Evolutionary conservation across 2,797 vertebrate genomes (phyloP), one percentile per base, ranked within the genome.

Genomic region (Petrocephalus sullivani): DNA sequence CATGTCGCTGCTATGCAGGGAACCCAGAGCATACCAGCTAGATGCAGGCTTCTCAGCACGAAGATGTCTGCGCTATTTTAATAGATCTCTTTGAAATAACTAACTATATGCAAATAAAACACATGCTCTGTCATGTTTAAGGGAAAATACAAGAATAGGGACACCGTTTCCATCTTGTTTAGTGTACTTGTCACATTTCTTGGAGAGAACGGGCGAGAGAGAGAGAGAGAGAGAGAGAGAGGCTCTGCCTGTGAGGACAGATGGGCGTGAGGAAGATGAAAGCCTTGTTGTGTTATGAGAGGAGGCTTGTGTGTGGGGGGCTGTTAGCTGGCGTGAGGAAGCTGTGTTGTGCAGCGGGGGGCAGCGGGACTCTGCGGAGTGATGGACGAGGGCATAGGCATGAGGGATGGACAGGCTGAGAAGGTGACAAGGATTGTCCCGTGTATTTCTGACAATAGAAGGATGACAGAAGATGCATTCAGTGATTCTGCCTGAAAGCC

Each of bases 401-500:
- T 41, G 37, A 41, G 37, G 3, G 37, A 41, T 12, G 23, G 87
- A 78, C 12, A 37, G 7, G 58, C 61, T 10, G 19, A 28, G 58
- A 78, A 12, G 0, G 9, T 23, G 71, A 81, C 23, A 33, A 46
- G 41, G 67, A 78, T 75, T 87, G 49, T 64, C 37, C 16, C 0
- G 0, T n/a, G 75, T 81, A 19, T 41, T 19, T 41, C 51, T 46
- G 58, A 53, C 12, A 84, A 14, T 19, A 2, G 23, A 56, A 9
- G 33, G 46, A 1, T 78, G 16, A 16, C 0, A n/a, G 4, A 0
- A 57, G 0, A 67, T 56, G 49, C 64, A 81, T 87, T 86, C 86
- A 90, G 88, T 53, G 67, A 87, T 64, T 54, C 58, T 54, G 88
- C 92, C 90, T 90, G 41, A 90, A 90, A 90, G 81, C 86, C 1